Percentiles rank a stretch among this genome's conserved stretches.
These are phyloP conservation scores for Drosophila tristis DNA, from an alignment of 1,140 invertebrate species.

Conservation along the genomic window DNA sequence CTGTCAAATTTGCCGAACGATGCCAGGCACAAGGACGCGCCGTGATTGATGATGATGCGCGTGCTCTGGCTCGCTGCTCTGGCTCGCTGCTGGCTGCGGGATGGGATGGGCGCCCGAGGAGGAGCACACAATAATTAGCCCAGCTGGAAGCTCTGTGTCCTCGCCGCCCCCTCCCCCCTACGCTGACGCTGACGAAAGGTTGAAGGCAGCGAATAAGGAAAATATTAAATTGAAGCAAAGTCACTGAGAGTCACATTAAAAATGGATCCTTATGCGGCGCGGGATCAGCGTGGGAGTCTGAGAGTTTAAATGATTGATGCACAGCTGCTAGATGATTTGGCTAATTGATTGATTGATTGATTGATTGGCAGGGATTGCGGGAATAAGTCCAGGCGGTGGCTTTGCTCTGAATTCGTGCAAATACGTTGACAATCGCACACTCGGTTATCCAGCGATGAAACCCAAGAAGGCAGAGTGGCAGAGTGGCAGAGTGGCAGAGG, in stretches of 20 bases:
- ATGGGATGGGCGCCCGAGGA: background rate
- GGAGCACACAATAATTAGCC: conserved; percentile 39
- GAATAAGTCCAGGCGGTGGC: conserved; percentile 29
- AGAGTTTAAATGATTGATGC: conserved; percentile 66
- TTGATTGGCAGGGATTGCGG: conserved; percentile 10
- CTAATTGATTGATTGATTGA: conserved; percentile 58
- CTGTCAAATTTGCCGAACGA: conserved; percentile 64
- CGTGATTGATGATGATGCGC: conserved; percentile 72
- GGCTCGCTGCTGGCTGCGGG: no score
- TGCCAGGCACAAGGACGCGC: conserved; percentile 1
- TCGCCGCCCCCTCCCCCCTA: no score
- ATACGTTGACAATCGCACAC: conserved; percentile 12
- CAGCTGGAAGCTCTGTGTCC: conserved; percentile 18
- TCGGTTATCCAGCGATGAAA: background rate
- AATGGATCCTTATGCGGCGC: conserved; percentile 52
- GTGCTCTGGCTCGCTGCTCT: background rate
- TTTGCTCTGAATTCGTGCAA: background rate
- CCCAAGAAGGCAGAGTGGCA: background rate
- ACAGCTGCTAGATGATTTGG: conserved; percentile 15
- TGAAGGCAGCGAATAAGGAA: background rate
- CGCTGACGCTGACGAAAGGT: background rate
- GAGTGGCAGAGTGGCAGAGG: no score
- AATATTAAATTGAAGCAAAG: conserved; percentile 17
- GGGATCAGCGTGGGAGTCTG: conserved; percentile 23
- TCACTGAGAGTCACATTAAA: conserved; percentile 26